phyloP scores from a whole-genome alignment of 2,797 vertebrate species.

The Menidia menidia region DNA sequence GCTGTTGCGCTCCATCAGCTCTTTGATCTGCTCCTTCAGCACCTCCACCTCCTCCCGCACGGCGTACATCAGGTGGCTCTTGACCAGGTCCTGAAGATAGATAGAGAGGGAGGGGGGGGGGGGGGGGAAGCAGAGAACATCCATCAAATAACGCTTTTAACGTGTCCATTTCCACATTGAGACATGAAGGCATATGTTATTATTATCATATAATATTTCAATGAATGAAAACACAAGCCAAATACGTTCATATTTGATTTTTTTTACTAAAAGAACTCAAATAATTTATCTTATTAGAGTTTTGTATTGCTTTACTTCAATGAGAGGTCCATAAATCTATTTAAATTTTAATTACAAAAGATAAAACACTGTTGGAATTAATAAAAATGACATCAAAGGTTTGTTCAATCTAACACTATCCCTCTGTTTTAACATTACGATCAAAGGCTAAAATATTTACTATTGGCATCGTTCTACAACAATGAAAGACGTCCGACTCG shows the following conservation, averaged over 20 bases:
- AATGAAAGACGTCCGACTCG: background rate
- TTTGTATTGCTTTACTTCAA: background rate
- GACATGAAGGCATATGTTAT: background rate
- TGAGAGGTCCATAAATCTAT: background rate
- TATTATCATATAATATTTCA: too few species aligned
- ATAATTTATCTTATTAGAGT: background rate
- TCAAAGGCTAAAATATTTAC: background rate
- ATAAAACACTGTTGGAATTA: too few species aligned
- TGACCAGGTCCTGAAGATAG: constrained; percentile 90
- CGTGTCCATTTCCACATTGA: background rate
- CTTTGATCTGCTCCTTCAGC: constrained; percentile 98
- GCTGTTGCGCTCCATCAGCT: constrained; percentile 95
- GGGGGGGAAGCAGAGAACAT: background rate
- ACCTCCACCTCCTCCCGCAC: constrained; percentile 98
- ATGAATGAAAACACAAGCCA: background rate
- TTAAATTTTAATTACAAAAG: background rate
- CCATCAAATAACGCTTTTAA: background rate
- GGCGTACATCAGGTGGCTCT: constrained; percentile 98
- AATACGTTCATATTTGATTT: background rate
- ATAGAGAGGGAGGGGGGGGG: too few species aligned
- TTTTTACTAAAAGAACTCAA: too few species aligned
- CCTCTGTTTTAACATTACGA: background rate
- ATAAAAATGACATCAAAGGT: too few species aligned
- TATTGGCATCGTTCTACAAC: background rate
- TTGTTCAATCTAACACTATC: too few species aligned